Conservation (phyloP, 2,888 invertebrate genomes). For the Caenorhabditis auriculariae region DNA sequence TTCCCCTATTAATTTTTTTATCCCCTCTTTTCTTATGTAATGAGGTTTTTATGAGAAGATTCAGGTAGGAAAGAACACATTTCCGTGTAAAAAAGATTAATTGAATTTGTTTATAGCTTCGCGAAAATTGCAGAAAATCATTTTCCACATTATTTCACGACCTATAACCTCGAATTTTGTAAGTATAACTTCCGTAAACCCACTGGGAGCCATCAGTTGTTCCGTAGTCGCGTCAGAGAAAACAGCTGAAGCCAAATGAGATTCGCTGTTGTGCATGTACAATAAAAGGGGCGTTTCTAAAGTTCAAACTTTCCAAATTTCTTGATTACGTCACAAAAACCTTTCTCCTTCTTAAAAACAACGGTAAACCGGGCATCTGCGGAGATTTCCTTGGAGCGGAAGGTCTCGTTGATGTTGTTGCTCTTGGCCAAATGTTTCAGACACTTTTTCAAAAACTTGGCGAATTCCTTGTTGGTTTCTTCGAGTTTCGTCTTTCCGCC, state of each 20-base stretch:
- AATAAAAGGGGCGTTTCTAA: conserved; percentile 58
- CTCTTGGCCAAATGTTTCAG: neutral
- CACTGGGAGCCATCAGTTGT: conserved; percentile 39
- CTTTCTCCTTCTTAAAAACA: conserved; percentile 49
- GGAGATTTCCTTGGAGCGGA: conserved; percentile 53
- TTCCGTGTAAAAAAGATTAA: no score
- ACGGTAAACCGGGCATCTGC: conserved; percentile 56
- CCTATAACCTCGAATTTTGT: no score
- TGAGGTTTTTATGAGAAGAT: no score
- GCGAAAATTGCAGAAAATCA: neutral
- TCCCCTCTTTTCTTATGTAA: no score
- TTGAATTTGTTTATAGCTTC: neutral
- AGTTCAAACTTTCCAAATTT: conserved; percentile 3
- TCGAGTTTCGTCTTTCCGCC: conserved; percentile 22
- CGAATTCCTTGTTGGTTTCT: conserved; percentile 58
- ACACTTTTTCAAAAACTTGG: conserved; percentile 54
- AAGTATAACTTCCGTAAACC: no score
- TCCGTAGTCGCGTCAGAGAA: conserved; percentile 61
- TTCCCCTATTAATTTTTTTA: no score
- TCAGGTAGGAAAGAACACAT: no score
- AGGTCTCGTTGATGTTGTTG: conserved; percentile 46
- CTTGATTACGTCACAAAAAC: conserved; percentile 14
- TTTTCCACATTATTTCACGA: no score
- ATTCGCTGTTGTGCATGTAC: conserved; percentile 58
- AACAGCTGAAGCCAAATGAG: conserved; percentile 56